Evolutionary conservation across 2,113 vertebrate species (phyloP).

Genomic region (Thamnophis sirtalis): DNA sequence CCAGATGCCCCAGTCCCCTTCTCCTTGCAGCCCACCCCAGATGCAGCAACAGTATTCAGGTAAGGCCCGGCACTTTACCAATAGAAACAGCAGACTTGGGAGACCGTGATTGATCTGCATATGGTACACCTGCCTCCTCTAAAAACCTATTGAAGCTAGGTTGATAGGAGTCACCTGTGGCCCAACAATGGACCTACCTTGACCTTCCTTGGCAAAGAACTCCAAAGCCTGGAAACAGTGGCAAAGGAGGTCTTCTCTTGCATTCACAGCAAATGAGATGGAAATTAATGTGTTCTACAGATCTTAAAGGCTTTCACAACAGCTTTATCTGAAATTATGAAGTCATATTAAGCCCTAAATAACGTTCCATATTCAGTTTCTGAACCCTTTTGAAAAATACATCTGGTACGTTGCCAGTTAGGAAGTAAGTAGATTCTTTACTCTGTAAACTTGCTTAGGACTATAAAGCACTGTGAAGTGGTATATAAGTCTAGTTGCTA

Average conservation of each 20-base stretch:
- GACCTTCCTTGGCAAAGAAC: not conserved
- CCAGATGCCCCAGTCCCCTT: slow-evolving; percentile 90
- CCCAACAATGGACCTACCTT: not conserved
- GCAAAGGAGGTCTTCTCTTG: not conserved
- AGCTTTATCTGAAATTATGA: not conserved
- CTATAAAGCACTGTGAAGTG: too few species aligned
- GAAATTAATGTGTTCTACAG: not conserved
- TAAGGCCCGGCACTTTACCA: slow-evolving; percentile 49
- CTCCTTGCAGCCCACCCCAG: slow-evolving; percentile 92
- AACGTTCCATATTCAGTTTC: not conserved
- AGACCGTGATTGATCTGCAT: not conserved
- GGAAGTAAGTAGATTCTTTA: not conserved
- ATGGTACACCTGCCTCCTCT: not conserved
- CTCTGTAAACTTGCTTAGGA: too few species aligned
- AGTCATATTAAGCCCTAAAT: not conserved
- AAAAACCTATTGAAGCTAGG: not conserved
- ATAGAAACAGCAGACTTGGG: not conserved
- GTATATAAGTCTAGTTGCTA: too few species aligned
- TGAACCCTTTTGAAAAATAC: not conserved
- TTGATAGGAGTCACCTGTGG: not conserved
- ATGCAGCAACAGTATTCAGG: slow-evolving; percentile 99
- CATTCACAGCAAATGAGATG: not conserved
- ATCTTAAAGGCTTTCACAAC: not conserved
- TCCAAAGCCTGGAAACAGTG: not conserved
- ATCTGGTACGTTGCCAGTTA: not conserved